Conservation (phyloP, 2,797 vertebrate species). For the Trematomus bernacchii region DNA sequence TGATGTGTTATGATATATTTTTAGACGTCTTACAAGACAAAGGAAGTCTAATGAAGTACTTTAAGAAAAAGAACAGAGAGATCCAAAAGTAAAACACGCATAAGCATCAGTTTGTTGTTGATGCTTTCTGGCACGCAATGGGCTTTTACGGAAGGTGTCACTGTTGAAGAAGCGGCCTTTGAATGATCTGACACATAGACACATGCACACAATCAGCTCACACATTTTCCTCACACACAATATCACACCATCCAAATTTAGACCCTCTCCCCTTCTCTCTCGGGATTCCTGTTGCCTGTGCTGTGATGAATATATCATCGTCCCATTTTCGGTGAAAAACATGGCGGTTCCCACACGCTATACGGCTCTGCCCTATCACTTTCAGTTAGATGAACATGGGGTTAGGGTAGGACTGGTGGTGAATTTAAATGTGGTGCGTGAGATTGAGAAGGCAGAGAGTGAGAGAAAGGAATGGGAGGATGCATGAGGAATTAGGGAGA, state of each 20-base stretch:
- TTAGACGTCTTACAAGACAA: neutral
- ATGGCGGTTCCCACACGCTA: constrained; percentile 68
- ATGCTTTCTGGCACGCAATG: constrained; percentile 33
- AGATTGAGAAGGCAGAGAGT: constrained; percentile 31
- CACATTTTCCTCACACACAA: constrained; percentile 42
- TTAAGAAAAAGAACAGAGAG: neutral
- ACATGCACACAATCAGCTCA: constrained; percentile 23
- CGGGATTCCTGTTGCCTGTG: constrained; percentile 24
- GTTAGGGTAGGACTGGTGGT: constrained; percentile 54
- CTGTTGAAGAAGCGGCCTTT: constrained; percentile 25
- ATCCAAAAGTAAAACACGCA: constrained; percentile 1
- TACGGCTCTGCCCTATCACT: constrained; percentile 65
- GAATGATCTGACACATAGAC: constrained; percentile 33
- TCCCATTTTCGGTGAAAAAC: constrained; percentile 64
- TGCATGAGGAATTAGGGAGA: constrained; percentile 34
- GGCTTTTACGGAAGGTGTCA: constrained; percentile 63
- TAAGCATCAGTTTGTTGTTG: constrained; percentile 25
- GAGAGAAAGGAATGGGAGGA: neutral
- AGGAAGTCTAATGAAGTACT: neutral
- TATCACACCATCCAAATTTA: constrained; percentile 29
- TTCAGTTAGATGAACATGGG: constrained; percentile 70
- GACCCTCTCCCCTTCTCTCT: constrained; percentile 12
- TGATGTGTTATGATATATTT: constrained; percentile 4
- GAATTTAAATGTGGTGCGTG: constrained; percentile 66
- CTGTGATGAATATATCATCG: constrained; percentile 72